These are phyloP conservation scores for Busseola fusca DNA, from an alignment of 2,888 invertebrate species.

Conservation along the genomic window DNA sequence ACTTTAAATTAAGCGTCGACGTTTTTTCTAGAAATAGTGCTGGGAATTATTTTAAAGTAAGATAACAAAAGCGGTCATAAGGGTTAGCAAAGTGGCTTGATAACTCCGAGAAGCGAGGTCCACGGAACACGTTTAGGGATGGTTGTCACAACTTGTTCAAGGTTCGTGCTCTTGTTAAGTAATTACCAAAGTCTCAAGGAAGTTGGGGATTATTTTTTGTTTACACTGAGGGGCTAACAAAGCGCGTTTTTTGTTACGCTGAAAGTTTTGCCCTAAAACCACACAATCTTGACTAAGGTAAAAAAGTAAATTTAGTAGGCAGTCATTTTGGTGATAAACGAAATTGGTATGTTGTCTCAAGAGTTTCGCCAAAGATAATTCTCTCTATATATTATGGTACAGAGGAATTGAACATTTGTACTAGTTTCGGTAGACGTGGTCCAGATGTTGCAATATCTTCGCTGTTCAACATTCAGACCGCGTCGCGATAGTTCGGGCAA, in stretches of 20 bases:
- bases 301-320: constrained; percentile 20
- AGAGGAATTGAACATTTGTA: constrained; percentile 45
- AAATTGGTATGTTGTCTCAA: constrained; percentile 37
- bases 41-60: constrained; percentile 33
- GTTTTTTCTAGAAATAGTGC: constrained; percentile 37
- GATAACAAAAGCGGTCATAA: constrained; percentile 37
- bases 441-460: constrained; percentile 61
- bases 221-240: constrained; percentile 48
- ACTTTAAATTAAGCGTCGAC: constrained; percentile 47
- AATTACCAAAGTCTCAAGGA: constrained; percentile 51
- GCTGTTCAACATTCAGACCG: constrained; percentile 53
- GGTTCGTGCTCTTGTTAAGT: constrained; percentile 51
- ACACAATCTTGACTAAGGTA: constrained; percentile 37
- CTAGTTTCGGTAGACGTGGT: constrained; percentile 28
- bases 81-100: constrained; percentile 26
- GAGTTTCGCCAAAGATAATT: constrained; percentile 36
- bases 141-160: constrained; percentile 51
- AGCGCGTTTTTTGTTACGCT: constrained; percentile 33
- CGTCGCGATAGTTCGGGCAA: constrained; percentile 62
- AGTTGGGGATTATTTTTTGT: constrained; percentile 53
- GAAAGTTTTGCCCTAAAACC: constrained; percentile 41
- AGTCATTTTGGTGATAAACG: constrained; percentile 19
- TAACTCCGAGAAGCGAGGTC: constrained; percentile 26
- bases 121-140: constrained; percentile 24
- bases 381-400: constrained; percentile 31